phyloP scores from a whole-genome alignment of 2,113 vertebrate genomes.

The Spilogale gracilis region DNA sequence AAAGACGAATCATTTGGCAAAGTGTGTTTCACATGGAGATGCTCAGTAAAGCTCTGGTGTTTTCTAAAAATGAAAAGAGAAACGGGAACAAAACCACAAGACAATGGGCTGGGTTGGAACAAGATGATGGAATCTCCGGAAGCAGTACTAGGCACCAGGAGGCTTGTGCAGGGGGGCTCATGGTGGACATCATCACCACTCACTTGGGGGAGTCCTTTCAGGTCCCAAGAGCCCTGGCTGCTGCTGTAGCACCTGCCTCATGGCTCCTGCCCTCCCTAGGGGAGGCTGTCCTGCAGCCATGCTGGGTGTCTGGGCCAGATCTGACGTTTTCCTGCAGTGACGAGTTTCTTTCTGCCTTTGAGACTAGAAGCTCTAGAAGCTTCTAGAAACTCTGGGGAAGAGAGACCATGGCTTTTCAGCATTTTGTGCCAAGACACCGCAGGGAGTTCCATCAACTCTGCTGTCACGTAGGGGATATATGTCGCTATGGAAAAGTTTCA shows the following conservation, averaged over 20 bases:
- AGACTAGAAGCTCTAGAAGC: not conserved
- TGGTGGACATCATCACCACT: not conserved
- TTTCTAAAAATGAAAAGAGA: not conserved
- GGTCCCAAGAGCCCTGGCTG: too few species aligned
- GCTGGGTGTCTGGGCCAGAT: fast-evolving
- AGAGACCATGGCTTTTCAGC: not conserved
- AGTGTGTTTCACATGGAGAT: not conserved
- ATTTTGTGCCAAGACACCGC: too few species aligned
- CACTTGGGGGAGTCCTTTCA: too few species aligned
- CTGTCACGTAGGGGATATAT: not conserved
- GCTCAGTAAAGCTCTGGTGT: not conserved
- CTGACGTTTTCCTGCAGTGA: too few species aligned
- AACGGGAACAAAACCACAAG: not conserved
- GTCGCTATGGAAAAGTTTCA: not conserved
- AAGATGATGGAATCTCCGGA: too few species aligned
- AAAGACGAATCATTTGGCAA: not conserved
- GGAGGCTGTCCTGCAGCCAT: not conserved
- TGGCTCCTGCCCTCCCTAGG: fast-evolving
- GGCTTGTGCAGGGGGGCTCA: fast-evolving
- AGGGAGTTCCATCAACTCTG: too few species aligned
- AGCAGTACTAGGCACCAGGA: not conserved
- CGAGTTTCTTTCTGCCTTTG: not conserved
- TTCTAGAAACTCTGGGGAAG: not conserved
- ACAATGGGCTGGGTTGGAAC: not conserved
- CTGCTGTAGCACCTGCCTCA: fast-evolving